Percentiles rank a stretch among this genome's conserved stretches.
Evolutionary conservation across 1,140 invertebrate genomes (phyloP).

Genomic region (Listronotus oregonensis): DNA sequence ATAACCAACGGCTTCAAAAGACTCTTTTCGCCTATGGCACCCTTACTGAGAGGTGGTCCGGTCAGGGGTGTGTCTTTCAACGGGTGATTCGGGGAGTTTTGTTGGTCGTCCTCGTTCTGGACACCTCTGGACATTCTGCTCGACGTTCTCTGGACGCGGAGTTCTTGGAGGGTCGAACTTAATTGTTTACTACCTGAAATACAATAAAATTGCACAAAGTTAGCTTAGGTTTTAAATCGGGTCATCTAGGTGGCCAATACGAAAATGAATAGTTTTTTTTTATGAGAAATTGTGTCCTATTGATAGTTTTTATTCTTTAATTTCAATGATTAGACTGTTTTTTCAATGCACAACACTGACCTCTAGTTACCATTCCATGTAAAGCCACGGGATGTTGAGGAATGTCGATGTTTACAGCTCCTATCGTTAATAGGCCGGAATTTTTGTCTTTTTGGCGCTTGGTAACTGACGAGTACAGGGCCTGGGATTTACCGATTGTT

Average conservation of each 20-base stretch:
- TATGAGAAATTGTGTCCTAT: not conserved
- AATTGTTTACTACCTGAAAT: slow-evolving; percentile 78
- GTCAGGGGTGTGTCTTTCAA: slow-evolving; percentile 34
- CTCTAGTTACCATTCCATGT: slow-evolving; percentile 96
- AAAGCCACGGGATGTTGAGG: slow-evolving; percentile 95
- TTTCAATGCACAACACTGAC: not conserved
- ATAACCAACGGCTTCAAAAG: slow-evolving; percentile 80
- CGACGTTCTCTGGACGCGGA: slow-evolving; percentile 78
- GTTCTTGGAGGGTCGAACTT: slow-evolving; percentile 86
- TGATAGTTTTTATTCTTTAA: not conserved
- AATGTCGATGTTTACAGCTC: slow-evolving; percentile 89
- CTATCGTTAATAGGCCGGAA: slow-evolving; percentile 84
- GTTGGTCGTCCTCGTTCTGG: slow-evolving; percentile 66
- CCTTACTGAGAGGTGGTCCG: slow-evolving; percentile 35
- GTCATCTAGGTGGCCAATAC: too few species aligned
- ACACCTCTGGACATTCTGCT: slow-evolving; percentile 69
- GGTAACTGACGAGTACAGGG: slow-evolving; percentile 83
- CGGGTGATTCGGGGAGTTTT: slow-evolving; percentile 55
- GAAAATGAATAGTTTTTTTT: slow-evolving; percentile 1
- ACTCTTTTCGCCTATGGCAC: slow-evolving; percentile 44
- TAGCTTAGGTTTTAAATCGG: not conserved
- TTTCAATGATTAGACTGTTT: not conserved
- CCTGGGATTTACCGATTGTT: slow-evolving; percentile 76
- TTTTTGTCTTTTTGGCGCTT: slow-evolving; percentile 82
- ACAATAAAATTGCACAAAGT: not conserved